Percentiles rank a stretch among this genome's conserved stretches.
These are phyloP conservation scores for Elachura formosa DNA, from an alignment of 2,113 vertebrate genomes.

Conservation along the genomic window DNA sequence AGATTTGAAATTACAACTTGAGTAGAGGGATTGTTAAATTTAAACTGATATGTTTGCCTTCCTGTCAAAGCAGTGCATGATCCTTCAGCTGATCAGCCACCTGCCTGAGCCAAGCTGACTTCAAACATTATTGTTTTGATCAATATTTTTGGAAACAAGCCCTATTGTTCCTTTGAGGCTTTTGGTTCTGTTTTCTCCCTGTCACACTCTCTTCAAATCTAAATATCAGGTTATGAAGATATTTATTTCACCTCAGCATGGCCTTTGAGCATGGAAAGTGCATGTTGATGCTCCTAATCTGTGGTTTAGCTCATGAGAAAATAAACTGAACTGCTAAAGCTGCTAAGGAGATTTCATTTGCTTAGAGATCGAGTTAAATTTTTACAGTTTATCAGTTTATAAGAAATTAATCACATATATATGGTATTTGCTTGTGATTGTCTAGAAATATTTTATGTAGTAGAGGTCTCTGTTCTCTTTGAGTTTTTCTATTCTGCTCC, in stretches of 20 bases:
- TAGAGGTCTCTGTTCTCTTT: not conserved
- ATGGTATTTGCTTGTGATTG: not conserved
- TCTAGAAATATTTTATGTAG: not conserved
- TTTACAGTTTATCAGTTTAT: not conserved
- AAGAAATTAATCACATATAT: not conserved
- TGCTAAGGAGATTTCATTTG: not conserved
- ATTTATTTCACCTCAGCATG: not conserved
- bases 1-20: slow-evolving; percentile 15
- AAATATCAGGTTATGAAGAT: not conserved
- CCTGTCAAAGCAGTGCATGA: not conserved
- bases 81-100: not conserved
- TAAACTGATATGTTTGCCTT: slow-evolving; percentile 26
- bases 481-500: not conserved
- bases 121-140: not conserved
- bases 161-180: not conserved
- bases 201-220: not conserved
- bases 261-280: not conserved
- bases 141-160: slow-evolving; percentile 21
- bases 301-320: not conserved
- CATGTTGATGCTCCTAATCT: not conserved
- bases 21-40: slow-evolving; percentile 41
- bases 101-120: not conserved
- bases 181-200: not conserved
- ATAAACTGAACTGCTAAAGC: not conserved
- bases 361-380: not conserved